Evolutionary conservation across 2,113 vertebrate genomes (phyloP).

Genomic region (Engystomops pustulosus): DNA sequence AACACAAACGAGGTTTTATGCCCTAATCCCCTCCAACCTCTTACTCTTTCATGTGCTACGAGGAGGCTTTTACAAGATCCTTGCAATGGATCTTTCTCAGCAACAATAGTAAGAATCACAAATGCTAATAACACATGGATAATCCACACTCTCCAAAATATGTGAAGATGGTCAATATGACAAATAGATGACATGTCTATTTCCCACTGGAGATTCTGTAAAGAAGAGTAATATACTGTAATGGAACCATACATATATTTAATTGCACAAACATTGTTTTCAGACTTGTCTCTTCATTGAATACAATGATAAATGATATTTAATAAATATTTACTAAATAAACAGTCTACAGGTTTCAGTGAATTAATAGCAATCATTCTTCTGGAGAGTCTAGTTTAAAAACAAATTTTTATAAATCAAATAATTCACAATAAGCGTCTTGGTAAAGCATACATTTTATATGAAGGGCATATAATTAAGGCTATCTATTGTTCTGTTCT

Average conservation of each 20-base stretch:
- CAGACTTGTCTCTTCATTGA: not conserved
- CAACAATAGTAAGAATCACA: constrained; percentile 3
- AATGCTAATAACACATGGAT: not conserved
- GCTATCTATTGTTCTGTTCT: too few relatives aligned
- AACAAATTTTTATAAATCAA: too few relatives aligned
- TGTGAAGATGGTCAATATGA: not conserved
- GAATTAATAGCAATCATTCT: too few relatives aligned
- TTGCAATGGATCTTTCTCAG: not conserved
- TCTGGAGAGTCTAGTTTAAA: too few relatives aligned
- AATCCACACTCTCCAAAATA: constrained; percentile 8
- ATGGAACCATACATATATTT: not conserved
- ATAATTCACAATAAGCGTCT: too few relatives aligned
- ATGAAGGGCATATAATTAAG: too few relatives aligned
- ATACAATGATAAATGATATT: not conserved
- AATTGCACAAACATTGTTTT: not conserved
- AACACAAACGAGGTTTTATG: not conserved
- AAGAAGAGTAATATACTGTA: not conserved
- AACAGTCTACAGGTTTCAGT: too few relatives aligned
- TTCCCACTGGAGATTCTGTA: not conserved
- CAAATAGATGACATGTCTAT: not conserved
- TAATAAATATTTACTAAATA: too few relatives aligned
- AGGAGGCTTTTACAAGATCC: not conserved
- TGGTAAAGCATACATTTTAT: too few relatives aligned
- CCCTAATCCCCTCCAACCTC: not conserved
- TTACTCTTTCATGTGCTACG: constrained; percentile 4